These are phyloP conservation scores for Apotomis turbidana DNA, from an alignment of 2,888 invertebrate genomes.

Conservation along the genomic window DNA sequence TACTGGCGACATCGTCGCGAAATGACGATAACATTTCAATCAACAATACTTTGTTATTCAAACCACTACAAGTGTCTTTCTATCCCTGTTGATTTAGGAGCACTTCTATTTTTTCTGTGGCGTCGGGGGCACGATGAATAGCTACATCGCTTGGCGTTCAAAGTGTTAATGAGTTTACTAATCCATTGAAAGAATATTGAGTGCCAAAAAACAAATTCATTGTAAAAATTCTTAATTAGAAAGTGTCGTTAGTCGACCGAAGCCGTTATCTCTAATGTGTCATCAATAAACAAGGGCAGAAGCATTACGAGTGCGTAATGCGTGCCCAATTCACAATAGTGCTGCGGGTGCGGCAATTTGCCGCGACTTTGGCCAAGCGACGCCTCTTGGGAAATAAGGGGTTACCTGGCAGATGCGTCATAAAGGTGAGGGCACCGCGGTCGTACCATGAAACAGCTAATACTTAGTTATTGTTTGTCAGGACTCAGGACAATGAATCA, in stretches of 20 bases:
- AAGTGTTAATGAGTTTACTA: conserved; percentile 4
- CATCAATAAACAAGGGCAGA: conserved; percentile 19
- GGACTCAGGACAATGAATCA: not conserved
- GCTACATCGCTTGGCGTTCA: no score
- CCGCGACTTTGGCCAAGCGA: not conserved
- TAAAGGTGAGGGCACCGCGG: conserved; percentile 10
- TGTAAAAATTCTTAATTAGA: conserved; percentile 10
- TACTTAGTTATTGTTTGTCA: conserved; percentile 4
- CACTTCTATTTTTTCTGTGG: no score
- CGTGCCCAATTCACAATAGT: conserved; percentile 8
- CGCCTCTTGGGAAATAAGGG: conserved; percentile 31
- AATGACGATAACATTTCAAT: no score
- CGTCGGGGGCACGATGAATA: no score
- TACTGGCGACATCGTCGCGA: no score
- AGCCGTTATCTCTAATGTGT: conserved; percentile 17
- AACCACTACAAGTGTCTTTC: no score
- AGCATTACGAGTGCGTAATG: conserved; percentile 25
- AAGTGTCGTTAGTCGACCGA: conserved; percentile 14
- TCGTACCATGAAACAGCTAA: conserved; percentile 5
- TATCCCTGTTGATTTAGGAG: no score
- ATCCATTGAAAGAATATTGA: not conserved
- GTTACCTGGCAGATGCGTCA: conserved; percentile 1
- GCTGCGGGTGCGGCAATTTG: conserved; percentile 6
- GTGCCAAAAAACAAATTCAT: conserved; percentile 8
- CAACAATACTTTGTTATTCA: no score